A percentile compares a stretch with the other conserved stretches of the same genome.
Conservation (phyloP, 2,888 invertebrate genomes). For the Caenorhabditis plicata region DNA sequence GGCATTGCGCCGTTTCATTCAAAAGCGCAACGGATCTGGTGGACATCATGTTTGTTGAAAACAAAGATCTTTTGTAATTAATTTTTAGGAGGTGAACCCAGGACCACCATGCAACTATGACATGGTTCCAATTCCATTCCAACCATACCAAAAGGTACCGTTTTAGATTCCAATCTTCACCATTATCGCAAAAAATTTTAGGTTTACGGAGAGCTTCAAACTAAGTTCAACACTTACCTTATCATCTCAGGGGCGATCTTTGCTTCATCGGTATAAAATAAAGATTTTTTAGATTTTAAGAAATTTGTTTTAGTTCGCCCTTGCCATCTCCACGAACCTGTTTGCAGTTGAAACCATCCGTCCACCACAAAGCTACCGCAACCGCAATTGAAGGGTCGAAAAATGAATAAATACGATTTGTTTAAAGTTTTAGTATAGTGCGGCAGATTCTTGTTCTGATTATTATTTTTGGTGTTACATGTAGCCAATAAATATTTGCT, state of each 20-base stretch:
- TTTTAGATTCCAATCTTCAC: too few species aligned
- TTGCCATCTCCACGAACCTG: conserved; percentile 41
- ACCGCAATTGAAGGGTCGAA: conserved; percentile 34
- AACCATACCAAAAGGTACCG: conserved; percentile 55
- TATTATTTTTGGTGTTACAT: too few species aligned
- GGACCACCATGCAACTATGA: conserved; percentile 56
- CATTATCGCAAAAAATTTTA: too few species aligned
- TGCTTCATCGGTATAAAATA: conserved; percentile 17
- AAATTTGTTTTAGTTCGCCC: conserved; percentile 29
- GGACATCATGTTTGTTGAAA: conserved; percentile 30
- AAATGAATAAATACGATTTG: not conserved
- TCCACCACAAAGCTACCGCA: conserved; percentile 49
- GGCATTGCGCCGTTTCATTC: conserved; percentile 40
- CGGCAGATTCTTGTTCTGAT: too few species aligned
- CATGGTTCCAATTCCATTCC: conserved; percentile 50
- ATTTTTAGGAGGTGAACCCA: conserved; percentile 43
- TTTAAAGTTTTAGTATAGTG: conserved; percentile 15
- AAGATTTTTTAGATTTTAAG: not conserved
- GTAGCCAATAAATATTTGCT: too few species aligned
- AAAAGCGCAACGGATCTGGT: conserved; percentile 42
- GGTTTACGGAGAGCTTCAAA: conserved; percentile 55
- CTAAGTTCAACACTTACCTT: conserved; percentile 56
- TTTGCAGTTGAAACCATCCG: conserved; percentile 45
- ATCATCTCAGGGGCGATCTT: conserved; percentile 29
- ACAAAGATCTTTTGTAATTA: not conserved